Conservation (phyloP, 2,113 vertebrate genomes). For the Ophthalmotilapia sp. region DNA sequence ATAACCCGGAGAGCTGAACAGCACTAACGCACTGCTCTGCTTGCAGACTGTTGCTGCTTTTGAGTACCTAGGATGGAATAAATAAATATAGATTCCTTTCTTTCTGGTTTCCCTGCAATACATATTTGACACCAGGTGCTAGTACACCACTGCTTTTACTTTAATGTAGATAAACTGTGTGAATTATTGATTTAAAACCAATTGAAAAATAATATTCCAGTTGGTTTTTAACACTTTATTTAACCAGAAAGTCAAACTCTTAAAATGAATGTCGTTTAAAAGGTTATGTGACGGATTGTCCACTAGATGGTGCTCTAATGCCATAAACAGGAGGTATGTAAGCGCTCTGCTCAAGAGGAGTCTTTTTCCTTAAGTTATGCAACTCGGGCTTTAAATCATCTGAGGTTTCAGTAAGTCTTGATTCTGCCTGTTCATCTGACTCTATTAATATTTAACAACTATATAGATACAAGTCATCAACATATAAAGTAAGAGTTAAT, state of each 20-base stretch:
- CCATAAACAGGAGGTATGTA: background rate
- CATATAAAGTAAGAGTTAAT: background rate
- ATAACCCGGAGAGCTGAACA: conserved; percentile 54
- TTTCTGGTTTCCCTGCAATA: background rate
- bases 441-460: background rate
- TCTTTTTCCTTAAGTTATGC: background rate
- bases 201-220: background rate
- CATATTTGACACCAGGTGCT: background rate
- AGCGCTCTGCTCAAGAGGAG: background rate
- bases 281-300: background rate
- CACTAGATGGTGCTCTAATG: background rate
- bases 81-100: background rate
- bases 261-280: background rate
- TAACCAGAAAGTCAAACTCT: background rate
- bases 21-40: background rate
- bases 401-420: background rate
- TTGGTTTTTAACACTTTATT: background rate
- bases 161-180: background rate
- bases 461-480: background rate
- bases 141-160: background rate
- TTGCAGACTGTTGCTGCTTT: background rate
- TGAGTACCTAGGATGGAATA: conserved; percentile 21
- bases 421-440: background rate
- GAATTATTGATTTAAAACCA: background rate
- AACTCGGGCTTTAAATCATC: background rate